Conservation (phyloP, 2,113 vertebrate species). For the Rhagologus leucostigma region DNA sequence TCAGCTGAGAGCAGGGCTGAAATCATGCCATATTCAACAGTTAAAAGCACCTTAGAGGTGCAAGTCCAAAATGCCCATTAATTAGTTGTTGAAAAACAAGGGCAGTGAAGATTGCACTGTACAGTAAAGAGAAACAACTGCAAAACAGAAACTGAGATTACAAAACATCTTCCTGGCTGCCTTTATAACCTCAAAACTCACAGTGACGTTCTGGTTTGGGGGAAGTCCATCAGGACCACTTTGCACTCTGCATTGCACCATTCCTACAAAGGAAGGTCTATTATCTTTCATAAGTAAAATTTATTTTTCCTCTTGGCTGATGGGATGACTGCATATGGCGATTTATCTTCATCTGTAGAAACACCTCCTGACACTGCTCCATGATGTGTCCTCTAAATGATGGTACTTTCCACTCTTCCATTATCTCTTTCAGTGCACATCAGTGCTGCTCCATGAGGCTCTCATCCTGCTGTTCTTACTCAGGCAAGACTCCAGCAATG, state of each 20-base stretch:
- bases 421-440: neutral
- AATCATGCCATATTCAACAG: neutral
- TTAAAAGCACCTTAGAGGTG: neutral
- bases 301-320: neutral
- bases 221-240: neutral
- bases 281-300: neutral
- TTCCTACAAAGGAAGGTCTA: neutral
- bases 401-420: neutral
- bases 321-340: neutral
- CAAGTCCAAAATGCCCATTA: neutral
- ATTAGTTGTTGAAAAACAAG: neutral
- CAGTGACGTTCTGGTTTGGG: accelerated
- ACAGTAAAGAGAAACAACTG: neutral
- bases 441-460: neutral
- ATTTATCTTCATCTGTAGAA: neutral
- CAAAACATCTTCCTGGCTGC: neutral
- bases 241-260: slow-evolving; percentile 1
- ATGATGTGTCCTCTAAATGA: neutral
- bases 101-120: neutral
- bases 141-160: neutral
- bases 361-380: neutral
- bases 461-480: neutral
- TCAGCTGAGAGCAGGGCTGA: neutral
- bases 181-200: neutral
- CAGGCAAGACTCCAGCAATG: neutral